Evolutionary conservation across 2,888 invertebrate species (phyloP), one percentile per base, ranked within the genome.

Genomic region (Plebejus argus): DNA sequence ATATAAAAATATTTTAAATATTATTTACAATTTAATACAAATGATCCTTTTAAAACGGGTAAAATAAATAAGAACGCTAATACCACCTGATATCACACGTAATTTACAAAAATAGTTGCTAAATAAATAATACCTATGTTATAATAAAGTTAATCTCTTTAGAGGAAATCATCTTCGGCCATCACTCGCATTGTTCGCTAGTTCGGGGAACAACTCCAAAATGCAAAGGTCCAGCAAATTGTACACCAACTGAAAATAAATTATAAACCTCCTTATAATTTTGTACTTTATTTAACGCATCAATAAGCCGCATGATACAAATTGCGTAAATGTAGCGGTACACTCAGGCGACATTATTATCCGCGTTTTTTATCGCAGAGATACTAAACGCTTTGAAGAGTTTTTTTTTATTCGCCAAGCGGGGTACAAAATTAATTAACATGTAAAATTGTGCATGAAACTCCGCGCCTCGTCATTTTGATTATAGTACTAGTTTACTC

Each of bases 141-240:
- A 66, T 66, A 15, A 15, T 28, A 15, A 66, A 66, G 28, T 15
- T 28, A 28, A 28, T 28, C 28, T 15, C 15, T 66, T 66, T 7
- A 5, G 79, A 80, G 77, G 80, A 80, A 79, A 79, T 90, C 88
- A 91, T 89, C 89, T 90, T 83, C 88, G 89, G 84, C 87, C 84
- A 82, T 85, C 83, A 35, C 78, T 81, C 35, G 74, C 49, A 4
- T 82, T 79, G 77, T 83, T 83, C 56, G 83, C 88, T 77, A 95
- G 83, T 88, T 97, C 97, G 0, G 98, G 97, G 90, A 97, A 98
- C 79, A 98, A 90, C 90, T 97, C 97, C 76, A 95, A 90, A 49
- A 97, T 85, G 77, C 97, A 93, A 77, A 96, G 94, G 88, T 98
- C 98, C 82, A 98, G 88, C 77, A 98, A 91, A 83, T 96, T 96